Evolutionary conservation across 2,113 vertebrate species (phyloP).

Genomic region (Caloenas nicobarica): DNA sequence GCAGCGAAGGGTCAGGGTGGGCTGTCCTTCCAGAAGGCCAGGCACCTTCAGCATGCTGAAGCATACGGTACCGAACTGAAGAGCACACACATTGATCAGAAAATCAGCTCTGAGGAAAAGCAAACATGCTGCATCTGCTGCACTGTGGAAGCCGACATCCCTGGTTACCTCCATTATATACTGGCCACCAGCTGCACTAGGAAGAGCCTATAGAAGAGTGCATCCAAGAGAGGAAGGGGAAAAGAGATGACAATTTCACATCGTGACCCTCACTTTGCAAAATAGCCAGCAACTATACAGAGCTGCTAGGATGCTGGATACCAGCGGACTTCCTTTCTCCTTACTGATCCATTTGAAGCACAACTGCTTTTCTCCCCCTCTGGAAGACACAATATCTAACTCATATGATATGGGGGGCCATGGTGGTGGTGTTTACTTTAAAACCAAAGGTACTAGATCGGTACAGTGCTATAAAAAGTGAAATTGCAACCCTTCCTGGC

Average conservation of each 20-base stretch:
- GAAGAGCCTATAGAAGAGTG: not conserved
- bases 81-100: not conserved
- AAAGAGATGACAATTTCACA: not conserved
- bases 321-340: not conserved
- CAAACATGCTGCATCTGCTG: not conserved
- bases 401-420: too few relatives aligned
- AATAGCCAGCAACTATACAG: not conserved
- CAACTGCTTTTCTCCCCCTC: not conserved
- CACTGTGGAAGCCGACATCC: not conserved
- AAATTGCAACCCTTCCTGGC: not conserved
- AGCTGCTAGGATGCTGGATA: not conserved
- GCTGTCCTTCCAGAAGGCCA: not conserved
- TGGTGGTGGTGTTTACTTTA: not conserved
- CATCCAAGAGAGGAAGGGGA: not conserved
- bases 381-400: not conserved
- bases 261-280: not conserved
- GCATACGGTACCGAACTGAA: not conserved
- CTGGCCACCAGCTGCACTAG: not conserved
- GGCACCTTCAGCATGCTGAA: not conserved
- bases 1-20: not conserved
- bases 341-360: not conserved
- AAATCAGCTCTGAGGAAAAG: not conserved
- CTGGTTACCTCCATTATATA: not conserved
- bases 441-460: not conserved
- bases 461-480: not conserved